Evolutionary conservation across 2,888 invertebrate genomes (phyloP).

Genomic region (Pheosia tremula): DNA sequence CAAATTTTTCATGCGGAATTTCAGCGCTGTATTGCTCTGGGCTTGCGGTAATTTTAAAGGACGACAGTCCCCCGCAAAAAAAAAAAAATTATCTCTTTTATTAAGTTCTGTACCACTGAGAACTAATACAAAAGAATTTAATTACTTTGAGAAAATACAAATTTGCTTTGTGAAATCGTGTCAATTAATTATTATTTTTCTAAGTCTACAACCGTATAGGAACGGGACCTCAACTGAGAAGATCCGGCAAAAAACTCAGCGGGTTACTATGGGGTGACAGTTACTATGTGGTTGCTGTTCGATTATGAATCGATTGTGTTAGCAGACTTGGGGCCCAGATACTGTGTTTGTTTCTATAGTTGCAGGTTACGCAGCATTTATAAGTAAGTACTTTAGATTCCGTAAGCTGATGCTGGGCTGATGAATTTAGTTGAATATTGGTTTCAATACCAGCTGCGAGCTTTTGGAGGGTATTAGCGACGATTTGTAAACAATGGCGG

Average conservation of each 20-base stretch:
- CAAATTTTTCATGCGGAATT: slow-evolving; percentile 13
- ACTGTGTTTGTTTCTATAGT: no score
- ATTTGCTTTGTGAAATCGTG: background rate
- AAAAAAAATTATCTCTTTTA: background rate
- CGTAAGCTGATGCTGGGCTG: slow-evolving; percentile 17
- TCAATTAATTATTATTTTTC: no score
- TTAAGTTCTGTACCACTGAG: background rate
- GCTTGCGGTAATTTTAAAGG: slow-evolving; percentile 6
- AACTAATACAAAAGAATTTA: background rate
- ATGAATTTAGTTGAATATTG: slow-evolving; percentile 18
- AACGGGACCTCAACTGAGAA: no score
- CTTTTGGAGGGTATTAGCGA: background rate
- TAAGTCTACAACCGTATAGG: no score
- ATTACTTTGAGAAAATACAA: background rate
- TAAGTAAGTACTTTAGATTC: no score
- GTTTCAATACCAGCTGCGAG: slow-evolving; percentile 12
- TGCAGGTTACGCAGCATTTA: no score
- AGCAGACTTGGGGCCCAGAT: no score
- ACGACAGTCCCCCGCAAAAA: slow-evolving; percentile 2
- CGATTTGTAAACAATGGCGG: background rate
- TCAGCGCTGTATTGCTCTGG: background rate
- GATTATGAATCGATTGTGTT: no score
- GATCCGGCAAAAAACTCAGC: no score
- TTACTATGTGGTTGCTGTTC: no score
- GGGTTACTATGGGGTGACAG: no score